A percentile compares a stretch with the other conserved stretches of the same genome.
Conservation (phyloP, 2,888 invertebrate species). For the Orchesella flavescens region DNA sequence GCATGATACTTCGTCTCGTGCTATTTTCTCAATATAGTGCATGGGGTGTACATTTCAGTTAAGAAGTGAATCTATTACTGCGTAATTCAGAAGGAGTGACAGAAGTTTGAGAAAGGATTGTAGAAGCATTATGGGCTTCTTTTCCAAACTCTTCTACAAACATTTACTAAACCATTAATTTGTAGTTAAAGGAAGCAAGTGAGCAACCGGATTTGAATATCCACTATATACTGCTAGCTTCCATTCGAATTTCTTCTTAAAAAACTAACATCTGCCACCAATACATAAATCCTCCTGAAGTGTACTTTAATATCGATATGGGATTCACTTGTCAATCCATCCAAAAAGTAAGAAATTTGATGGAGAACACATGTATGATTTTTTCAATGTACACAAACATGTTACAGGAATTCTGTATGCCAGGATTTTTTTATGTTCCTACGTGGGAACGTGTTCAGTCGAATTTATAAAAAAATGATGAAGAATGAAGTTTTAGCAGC, state of each 20-base stretch:
- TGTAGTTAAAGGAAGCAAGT: too few relatives aligned
- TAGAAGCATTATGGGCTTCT: conserved; percentile 29
- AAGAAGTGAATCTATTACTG: not conserved
- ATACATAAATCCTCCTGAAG: not conserved
- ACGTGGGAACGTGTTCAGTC: conserved; percentile 49
- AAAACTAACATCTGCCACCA: conserved; percentile 9
- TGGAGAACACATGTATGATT: conserved; percentile 23
- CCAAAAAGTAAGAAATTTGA: conserved; percentile 11
- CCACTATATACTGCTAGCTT: not conserved
- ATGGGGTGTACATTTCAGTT: not conserved
- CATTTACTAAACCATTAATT: too few relatives aligned
- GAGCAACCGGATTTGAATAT: not conserved
- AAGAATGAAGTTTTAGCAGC: not conserved
- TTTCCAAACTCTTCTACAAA: not conserved
- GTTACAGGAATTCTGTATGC: not conserved
- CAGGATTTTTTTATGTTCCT: not conserved
- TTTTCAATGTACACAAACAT: not conserved
- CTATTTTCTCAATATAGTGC: conserved; percentile 5
- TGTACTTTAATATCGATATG: conserved; percentile 31
- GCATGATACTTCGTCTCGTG: not conserved
- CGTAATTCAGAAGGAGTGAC: conserved; percentile 22
- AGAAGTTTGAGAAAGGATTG: conserved; percentile 29
- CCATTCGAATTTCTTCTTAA: too few relatives aligned
- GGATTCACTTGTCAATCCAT: conserved; percentile 35
- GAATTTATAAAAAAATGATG: not conserved